phyloP scores from a whole-genome alignment of 2,113 vertebrate genomes.

The Actenoides lindsayi region DNA sequence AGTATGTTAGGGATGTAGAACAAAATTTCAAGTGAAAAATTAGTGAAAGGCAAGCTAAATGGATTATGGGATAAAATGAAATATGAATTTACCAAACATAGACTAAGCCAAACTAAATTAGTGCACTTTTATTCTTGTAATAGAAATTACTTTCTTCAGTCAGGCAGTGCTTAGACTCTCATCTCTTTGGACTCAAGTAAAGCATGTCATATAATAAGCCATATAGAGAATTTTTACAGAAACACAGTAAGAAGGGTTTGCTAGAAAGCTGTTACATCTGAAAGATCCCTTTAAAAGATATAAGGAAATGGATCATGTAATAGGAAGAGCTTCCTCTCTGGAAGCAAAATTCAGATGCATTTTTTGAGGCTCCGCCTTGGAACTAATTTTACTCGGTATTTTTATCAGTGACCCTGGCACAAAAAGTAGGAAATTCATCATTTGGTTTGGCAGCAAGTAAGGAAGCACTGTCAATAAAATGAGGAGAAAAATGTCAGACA shows the following conservation, averaged over 20 bases:
- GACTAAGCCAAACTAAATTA: neutral
- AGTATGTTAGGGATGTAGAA: neutral
- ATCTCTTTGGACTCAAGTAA: neutral
- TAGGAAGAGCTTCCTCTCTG: neutral
- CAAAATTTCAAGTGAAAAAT: neutral
- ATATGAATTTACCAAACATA: neutral
- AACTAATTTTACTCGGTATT: constrained; percentile 7
- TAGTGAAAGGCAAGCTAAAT: neutral
- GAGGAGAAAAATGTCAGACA: neutral
- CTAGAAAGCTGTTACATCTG: neutral
- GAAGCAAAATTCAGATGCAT: neutral
- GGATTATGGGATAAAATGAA: neutral
- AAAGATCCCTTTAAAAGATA: neutral
- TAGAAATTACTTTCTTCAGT: neutral
- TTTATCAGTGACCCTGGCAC: neutral
- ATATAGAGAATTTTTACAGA: neutral
- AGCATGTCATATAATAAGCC: neutral
- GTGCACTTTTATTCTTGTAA: neutral
- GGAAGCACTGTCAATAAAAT: neutral
- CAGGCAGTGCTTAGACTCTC: neutral
- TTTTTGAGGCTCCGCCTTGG: neutral
- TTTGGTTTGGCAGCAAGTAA: neutral
- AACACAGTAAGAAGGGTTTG: neutral
- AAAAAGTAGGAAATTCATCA: constrained; percentile 10
- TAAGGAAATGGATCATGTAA: neutral